A percentile compares a stretch with the other conserved stretches of the same genome.
Evolutionary conservation across 2,113 vertebrate genomes (phyloP).

Genomic region (Suncus etruscus): DNA sequence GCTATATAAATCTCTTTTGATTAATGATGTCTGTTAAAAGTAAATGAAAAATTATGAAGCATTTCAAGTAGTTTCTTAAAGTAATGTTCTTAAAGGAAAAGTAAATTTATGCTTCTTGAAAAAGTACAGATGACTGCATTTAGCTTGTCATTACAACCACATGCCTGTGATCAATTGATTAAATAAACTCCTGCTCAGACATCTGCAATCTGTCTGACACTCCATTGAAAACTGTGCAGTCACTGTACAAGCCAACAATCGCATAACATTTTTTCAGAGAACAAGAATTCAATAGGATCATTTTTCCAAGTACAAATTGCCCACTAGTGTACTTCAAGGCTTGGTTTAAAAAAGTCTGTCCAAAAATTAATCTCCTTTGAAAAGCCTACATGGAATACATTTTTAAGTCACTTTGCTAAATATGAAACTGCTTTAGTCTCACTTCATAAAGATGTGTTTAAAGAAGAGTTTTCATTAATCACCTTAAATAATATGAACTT

Average conservation of each 20-base stretch:
- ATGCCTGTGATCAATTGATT: constrained; percentile 82
- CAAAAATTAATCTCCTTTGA: constrained; percentile 49
- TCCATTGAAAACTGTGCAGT: constrained; percentile 59
- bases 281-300: constrained; percentile 72
- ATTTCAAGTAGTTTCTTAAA: constrained; percentile 50
- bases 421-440: constrained; percentile 40
- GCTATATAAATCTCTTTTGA: neutral
- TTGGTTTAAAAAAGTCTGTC: constrained; percentile 76
- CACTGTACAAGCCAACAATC: constrained; percentile 37
- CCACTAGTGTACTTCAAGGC: constrained; percentile 54
- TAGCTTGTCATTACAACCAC: constrained; percentile 69
- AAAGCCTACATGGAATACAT: constrained; percentile 46
- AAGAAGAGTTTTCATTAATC: constrained; percentile 46
- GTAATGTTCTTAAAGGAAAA: constrained; percentile 72
- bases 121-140: constrained; percentile 55
- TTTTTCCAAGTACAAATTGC: constrained; percentile 75
- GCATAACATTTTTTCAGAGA: constrained; percentile 40
- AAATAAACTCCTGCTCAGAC: constrained; percentile 84
- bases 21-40: constrained; percentile 21
- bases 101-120: constrained; percentile 67
- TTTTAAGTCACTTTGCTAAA: constrained; percentile 63
- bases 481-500: constrained; percentile 38
- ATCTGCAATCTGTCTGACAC: constrained; percentile 82
- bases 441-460: constrained; percentile 41
- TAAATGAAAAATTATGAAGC: constrained; percentile 22